Percentiles rank a stretch among this genome's conserved stretches.
phyloP scores from a whole-genome alignment of 2,888 invertebrate species.

The Cordilura impudica region DNA sequence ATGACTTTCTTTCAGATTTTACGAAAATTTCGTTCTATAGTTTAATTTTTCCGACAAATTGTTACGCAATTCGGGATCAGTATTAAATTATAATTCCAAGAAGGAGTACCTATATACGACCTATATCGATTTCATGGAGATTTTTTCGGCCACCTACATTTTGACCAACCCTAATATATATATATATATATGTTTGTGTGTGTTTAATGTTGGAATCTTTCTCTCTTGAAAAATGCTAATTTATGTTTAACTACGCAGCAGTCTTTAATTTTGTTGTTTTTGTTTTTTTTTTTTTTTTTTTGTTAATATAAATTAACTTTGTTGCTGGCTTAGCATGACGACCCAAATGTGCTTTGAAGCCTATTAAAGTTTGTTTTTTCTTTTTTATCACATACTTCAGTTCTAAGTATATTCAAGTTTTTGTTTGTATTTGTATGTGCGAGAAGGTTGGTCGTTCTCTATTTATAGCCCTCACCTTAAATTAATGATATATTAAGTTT shows the following conservation, averaged over 20 bases:
- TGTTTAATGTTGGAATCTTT: constrained; percentile 1
- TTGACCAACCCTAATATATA: too few relatives aligned
- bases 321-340: constrained; percentile 59
- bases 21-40: too few relatives aligned
- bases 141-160: too few relatives aligned
- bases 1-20: too few relatives aligned
- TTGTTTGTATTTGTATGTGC: background rate
- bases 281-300: constrained; percentile 15
- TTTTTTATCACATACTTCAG: background rate
- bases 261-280: constrained; percentile 27
- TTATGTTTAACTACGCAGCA: constrained; percentile 34
- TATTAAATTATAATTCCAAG: too few relatives aligned
- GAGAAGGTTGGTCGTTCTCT: background rate
- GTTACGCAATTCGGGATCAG: too few relatives aligned
- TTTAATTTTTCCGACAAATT: too few relatives aligned
- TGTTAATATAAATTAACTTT: constrained; percentile 60
- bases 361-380: constrained; percentile 44
- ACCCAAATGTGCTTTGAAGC: constrained; percentile 66
- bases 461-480: background rate
- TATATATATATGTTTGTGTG: too few relatives aligned
- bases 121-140: too few relatives aligned
- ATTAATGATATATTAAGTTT: background rate
- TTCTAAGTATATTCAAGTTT: background rate
- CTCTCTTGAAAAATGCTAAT: constrained; percentile 31
- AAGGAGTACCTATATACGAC: too few relatives aligned